Percentiles rank a stretch among this genome's conserved stretches.
These are phyloP conservation scores for Conus canariensis DNA, from an alignment of 2,888 invertebrate species.

Conservation along the genomic window DNA sequence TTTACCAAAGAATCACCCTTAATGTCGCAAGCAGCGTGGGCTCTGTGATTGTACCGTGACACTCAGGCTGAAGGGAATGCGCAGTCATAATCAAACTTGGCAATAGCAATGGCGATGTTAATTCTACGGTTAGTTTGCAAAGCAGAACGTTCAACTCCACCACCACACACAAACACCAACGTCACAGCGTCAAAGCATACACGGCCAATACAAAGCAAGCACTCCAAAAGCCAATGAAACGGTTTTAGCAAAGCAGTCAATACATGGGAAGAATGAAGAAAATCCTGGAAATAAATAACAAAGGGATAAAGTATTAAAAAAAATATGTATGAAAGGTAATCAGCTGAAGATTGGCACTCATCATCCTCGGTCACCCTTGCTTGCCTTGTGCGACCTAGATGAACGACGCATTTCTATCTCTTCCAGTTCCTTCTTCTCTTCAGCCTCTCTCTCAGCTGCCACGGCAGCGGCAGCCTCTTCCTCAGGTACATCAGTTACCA, in stretches of 20 bases:
- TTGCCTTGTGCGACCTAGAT: constrained; percentile 37
- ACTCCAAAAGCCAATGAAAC: not conserved
- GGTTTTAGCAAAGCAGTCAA: not conserved
- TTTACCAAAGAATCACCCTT: too few relatives aligned
- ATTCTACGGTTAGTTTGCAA: too few relatives aligned
- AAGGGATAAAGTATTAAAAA: not conserved
- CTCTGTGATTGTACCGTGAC: too few relatives aligned
- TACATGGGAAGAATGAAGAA: not conserved
- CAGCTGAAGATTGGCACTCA: not conserved
- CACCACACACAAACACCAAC: too few relatives aligned
- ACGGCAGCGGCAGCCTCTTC: constrained; percentile 44
- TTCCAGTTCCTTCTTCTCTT: constrained; percentile 40
- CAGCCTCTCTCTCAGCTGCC: constrained; percentile 30
- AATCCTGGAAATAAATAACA: not conserved
- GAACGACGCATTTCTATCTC: constrained; percentile 35
- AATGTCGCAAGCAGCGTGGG: too few relatives aligned
- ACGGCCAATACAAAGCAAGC: too few relatives aligned
- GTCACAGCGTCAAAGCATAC: too few relatives aligned
- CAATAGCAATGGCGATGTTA: too few relatives aligned
- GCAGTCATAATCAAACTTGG: too few relatives aligned
- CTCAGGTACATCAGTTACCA: constrained; percentile 64
- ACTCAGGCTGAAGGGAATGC: too few relatives aligned
- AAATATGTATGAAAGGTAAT: not conserved
- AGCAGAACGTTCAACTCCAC: too few relatives aligned
- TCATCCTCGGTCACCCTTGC: not conserved